Conservation (phyloP, 2,888 invertebrate species). For the Parnassius glacialis region DNA sequence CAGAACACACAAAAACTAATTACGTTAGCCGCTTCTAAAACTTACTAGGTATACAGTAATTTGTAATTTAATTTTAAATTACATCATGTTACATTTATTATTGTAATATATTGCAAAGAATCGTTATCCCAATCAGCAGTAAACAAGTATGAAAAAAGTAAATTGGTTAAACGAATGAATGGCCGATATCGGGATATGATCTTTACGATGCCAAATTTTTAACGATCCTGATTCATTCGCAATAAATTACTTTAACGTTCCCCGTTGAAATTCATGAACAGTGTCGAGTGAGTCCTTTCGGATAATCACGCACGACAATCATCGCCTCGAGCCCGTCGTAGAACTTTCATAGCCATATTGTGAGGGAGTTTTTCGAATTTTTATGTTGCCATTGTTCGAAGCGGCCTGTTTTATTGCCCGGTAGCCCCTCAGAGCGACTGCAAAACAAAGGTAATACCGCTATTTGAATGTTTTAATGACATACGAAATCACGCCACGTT, state of each 20-base stretch:
- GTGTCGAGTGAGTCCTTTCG: constrained; percentile 20
- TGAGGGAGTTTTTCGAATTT: constrained; percentile 34
- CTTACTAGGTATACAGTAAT: constrained; percentile 5
- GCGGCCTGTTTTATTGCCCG: constrained; percentile 50
- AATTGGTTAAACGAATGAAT: constrained; percentile 14
- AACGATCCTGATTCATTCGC: constrained; percentile 24
- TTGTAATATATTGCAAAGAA: constrained; percentile 19
- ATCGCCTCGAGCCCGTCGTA: constrained; percentile 18
- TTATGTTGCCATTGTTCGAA: constrained; percentile 60
- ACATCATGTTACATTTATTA: constrained; percentile 9
- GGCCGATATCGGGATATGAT: constrained; percentile 20
- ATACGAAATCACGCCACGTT: constrained; percentile 7
- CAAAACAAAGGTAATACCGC: constrained; percentile 53
- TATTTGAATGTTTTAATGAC: constrained; percentile 39
- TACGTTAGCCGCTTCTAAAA: constrained; percentile 10
- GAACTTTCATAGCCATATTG: constrained; percentile 9
- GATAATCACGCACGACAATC: constrained; percentile 23
- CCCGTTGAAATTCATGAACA: constrained; percentile 23
- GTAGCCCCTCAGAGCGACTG: constrained; percentile 52
- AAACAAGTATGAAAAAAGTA: constrained; percentile 11
- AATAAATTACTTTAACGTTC: constrained; percentile 23
- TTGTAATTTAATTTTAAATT: constrained; percentile 1
- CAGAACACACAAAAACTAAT: constrained; percentile 16
- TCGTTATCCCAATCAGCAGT: constrained; percentile 18
- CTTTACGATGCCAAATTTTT: constrained; percentile 26